Evolutionary conservation across 2,113 vertebrate genomes (phyloP).

Genomic region (Hemibagrus wyckioides): DNA sequence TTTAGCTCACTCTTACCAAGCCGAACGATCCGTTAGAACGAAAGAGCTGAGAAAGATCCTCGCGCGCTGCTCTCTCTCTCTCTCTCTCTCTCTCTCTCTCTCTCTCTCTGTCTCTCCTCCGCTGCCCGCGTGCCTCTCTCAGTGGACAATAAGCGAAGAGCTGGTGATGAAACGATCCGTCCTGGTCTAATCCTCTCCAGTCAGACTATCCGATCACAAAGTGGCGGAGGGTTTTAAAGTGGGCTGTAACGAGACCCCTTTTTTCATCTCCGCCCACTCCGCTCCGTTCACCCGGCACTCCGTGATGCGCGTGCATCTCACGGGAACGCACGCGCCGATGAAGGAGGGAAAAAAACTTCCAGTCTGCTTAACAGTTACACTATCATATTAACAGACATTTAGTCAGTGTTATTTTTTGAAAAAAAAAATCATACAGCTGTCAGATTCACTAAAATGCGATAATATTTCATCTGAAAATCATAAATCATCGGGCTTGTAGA

Average conservation of each 20-base stretch:
- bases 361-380: neutral
- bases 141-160: neutral
- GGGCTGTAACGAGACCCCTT: constrained; percentile 48
- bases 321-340: neutral
- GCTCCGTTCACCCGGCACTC: constrained; percentile 55
- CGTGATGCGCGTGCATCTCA: constrained; percentile 28
- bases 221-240: constrained; percentile 52
- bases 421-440: too few species aligned
- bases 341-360: neutral
- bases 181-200: constrained; percentile 53
- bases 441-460: neutral
- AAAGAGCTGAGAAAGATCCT: constrained; percentile 12
- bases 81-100: constrained; percentile 7
- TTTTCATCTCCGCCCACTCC: constrained; percentile 68
- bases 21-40: neutral
- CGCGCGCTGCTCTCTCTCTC: neutral
- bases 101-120: too few species aligned
- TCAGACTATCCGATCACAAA: constrained; percentile 37
- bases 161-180: neutral
- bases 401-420: neutral
- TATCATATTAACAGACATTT: neutral
- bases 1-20: neutral
- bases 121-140: neutral
- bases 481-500: neutral
- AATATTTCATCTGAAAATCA: neutral